Evolutionary conservation across 2,113 vertebrate species (phyloP), one percentile per base, ranked within the genome.

Genomic region (Theropithecus gelada): DNA sequence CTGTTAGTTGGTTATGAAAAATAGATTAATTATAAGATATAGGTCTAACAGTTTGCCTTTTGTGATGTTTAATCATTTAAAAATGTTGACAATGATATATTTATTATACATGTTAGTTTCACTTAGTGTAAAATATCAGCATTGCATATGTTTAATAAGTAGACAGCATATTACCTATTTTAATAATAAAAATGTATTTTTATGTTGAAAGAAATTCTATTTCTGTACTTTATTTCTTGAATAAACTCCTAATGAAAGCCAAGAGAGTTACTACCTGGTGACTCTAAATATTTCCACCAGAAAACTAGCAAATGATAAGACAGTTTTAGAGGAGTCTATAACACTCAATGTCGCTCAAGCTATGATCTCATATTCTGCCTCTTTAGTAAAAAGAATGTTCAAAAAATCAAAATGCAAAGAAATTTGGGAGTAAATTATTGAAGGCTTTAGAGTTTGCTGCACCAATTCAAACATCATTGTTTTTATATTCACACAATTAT

Each of bases 21-120:
- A 93, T 4, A 64, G 23, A 76, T 82, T 88, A 92, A 82, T 75
- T 90, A 40, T 76, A 97, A 94, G 84, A 50, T 96, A 89, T 35
- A 97, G 87, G 66, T 76, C 1, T 90, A 96, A 96, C 93, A 5
- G 55, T 97, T 98, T 98, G 97, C 45, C 57, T 95, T 89, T 70
- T 95, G 52, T 57, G 20, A 66, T 98, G 38, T 32, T 93, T 84
- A 52, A 68, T 88, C 64, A 88, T 50, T 79, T 95, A 48, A 85
- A 93, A 96, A 61, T 96, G 50, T 92, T 92, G 97, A 88, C 55
- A 95, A 75, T 80, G 94, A 95, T 89, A 35, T 48, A 82, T 90
- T 95, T 98, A 84, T 87, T 93, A 94, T 97, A 55, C 86, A 79
- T 38, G 92, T 97, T 86, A 92, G 35, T 95, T 95, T 97, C 32